phyloP scores from a whole-genome alignment of 2,888 invertebrate species.

The Quadriops clusia region DNA sequence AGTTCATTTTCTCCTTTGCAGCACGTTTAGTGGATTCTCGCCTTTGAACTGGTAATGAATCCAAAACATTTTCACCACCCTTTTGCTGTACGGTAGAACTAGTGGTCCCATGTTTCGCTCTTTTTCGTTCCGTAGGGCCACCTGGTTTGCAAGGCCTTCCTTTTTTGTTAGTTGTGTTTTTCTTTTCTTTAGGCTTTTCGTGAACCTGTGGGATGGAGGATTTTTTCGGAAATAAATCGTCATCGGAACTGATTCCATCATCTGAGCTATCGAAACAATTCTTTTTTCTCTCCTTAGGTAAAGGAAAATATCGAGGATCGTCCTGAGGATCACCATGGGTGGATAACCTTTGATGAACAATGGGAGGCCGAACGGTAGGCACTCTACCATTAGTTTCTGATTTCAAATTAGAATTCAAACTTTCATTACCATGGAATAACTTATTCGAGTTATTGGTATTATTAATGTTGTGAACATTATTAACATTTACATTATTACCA shows the following conservation, averaged over 20 bases:
- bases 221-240: constrained; percentile 41
- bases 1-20: constrained; percentile 52
- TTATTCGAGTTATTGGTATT: too few species aligned
- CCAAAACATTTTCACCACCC: too few species aligned
- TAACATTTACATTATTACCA: too few species aligned
- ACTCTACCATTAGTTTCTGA: constrained; percentile 32
- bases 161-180: constrained; percentile 24
- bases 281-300: constrained; percentile 60
- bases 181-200: constrained; percentile 19
- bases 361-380: constrained; percentile 26
- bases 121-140: constrained; percentile 31
- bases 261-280: constrained; percentile 56
- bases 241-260: constrained; percentile 49
- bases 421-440: too few species aligned
- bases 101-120: constrained; percentile 17
- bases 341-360: constrained; percentile 38
- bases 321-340: constrained; percentile 45
- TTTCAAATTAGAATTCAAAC: too few species aligned
- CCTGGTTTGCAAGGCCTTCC: constrained; percentile 38
- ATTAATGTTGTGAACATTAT: too few species aligned
- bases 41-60: constrained; percentile 37
- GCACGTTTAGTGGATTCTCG: constrained; percentile 52
- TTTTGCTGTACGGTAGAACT: background rate
- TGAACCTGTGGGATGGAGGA: constrained; percentile 25
- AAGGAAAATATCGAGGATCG: constrained; percentile 60